Evolutionary conservation across 2,888 invertebrate species (phyloP).

Genomic region (Hymenopus coronatus): DNA sequence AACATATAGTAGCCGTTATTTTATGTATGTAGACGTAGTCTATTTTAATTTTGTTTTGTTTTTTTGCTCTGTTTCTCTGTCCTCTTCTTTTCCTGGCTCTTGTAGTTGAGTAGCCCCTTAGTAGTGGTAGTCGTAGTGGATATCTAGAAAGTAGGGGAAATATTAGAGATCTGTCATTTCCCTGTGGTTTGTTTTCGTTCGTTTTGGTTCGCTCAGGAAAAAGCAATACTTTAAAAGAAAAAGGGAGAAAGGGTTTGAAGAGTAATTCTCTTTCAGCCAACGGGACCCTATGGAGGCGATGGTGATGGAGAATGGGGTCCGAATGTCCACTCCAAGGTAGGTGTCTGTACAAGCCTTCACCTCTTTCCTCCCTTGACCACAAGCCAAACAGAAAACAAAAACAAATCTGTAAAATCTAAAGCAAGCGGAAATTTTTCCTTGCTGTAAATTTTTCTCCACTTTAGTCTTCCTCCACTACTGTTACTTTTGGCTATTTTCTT

Average conservation of each 20-base stretch:
- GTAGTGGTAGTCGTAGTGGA: not conserved
- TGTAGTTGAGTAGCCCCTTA: not conserved
- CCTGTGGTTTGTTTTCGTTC: not conserved
- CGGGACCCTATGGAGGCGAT: constrained; percentile 50
- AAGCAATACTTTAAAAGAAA: not conserved
- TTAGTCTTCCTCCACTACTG: not conserved
- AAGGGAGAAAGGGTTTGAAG: constrained; percentile 30
- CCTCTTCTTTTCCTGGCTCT: not conserved
- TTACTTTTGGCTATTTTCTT: not conserved
- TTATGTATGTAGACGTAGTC: not conserved
- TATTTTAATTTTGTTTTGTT: not conserved
- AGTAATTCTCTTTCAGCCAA: constrained; percentile 51
- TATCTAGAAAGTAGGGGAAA: not conserved
- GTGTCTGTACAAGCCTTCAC: constrained; percentile 41
- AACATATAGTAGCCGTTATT: not conserved
- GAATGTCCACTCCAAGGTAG: constrained; percentile 56
- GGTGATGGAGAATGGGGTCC: constrained; percentile 52
- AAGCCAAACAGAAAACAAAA: not conserved
- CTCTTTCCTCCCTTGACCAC: not conserved
- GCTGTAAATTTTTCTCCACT: not conserved
- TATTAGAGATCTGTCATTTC: not conserved
- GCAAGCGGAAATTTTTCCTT: not conserved
- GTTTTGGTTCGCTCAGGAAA: constrained; percentile 1
- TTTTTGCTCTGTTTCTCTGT: not conserved
- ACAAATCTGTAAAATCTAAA: not conserved